Base-by-base conservation (phyloP, 2,888 invertebrate species). In the Drepanosiphum platanoidis region DNA sequence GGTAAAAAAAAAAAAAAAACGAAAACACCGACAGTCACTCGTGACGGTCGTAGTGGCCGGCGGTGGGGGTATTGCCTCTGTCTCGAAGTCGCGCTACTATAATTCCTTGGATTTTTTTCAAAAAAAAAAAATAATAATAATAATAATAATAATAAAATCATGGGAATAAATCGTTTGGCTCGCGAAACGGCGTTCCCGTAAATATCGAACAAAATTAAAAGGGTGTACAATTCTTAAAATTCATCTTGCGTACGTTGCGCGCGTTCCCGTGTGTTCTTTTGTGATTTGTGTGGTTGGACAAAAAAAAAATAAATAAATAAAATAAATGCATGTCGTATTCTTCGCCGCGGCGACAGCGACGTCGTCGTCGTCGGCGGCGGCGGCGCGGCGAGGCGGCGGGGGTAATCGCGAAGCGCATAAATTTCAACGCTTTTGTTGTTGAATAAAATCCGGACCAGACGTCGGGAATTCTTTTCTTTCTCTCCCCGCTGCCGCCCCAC, bases 351-450 rank as follows among this genome's bases (percentile, higher is more conserved):
- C 36, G 52, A 15, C 8, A 34, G 34, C 2, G 61, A n/a, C 1
- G 39, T n/a, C n/a, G n/a, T n/a, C n/a, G n/a, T n/a, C n/a, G 22
- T 18, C 30, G 30, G 32, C 58, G n/a, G n/a, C 22, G 42, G n/a
- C 72, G 36, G 34, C 1, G 15, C n/a, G 72, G 58, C 61, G 32
- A 64, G 36, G 15, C n/a, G 72, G 58, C 61, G 32, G 74, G 36
- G 74, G 74, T 84, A 84, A 84, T 84, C 75, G 84, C 84, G 75
- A 84, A 84, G 68, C 83, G 75, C 83, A 84, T 84, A 84, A 84
- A 84, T 84, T 84, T 84, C 84, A 77, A 77, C 68, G 84, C 84
- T 84, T 84, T 84, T 84, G 84, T 84, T 27, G 42, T 74, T 32
- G 84, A 75, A 83, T 77, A 84, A 84, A 77, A 84, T 84, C 84